Base-by-base conservation (phyloP, 2,888 invertebrate species). In the Imbricaverruca yamaguchii region DNA sequence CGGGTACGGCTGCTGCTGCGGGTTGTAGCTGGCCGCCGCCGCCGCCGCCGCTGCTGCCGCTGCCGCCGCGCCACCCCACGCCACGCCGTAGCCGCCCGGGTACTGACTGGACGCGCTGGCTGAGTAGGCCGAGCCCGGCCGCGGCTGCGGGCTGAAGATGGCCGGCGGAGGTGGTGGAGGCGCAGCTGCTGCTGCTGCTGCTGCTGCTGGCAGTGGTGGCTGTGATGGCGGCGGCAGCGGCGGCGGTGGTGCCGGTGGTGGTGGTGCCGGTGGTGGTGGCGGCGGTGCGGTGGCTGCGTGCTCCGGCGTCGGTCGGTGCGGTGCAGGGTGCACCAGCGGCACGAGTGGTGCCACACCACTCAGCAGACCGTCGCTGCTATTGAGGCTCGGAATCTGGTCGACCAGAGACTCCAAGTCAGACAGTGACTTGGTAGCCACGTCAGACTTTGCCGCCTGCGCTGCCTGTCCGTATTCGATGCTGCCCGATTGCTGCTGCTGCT, bases 331-430 rank as follows among this genome's bases (percentile, higher is more conserved):
- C 4, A 39, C 59, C 59, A 15, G 81, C 81, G 25, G 81, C 81
- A 11, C 82, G 80, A 13, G 39, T 55, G 82, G 82, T 15, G 82
- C 84, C 55, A 83, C 83, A 12, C 91, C 91, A 13, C 21, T n/a
- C 74, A 80, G 81, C 59, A 80, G 80, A 11, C 92, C 92, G 85
- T 94, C 94, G 57, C 21, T n/a, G 78, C 57, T 57, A 81, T 93
- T 92, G 87, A 94, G 93, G 85, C 93, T 93, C 80, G 95, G 95
- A 88, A 95, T 95, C 90, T 95, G 95, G 89, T 95, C 95, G 84
- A 95, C 95, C 80, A 95, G 89, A 74, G 94, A 95, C 88, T 95
- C 95, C 80, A 95, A 89, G 39, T 95, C 95, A 25, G 94, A 94
- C 18, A 86, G 83, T 79, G 85, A 86, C 83, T 86, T 85, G n/a